These are phyloP conservation scores for Calycopis cecrops DNA, from an alignment of 1,140 invertebrate species.

Conservation along the genomic window DNA sequence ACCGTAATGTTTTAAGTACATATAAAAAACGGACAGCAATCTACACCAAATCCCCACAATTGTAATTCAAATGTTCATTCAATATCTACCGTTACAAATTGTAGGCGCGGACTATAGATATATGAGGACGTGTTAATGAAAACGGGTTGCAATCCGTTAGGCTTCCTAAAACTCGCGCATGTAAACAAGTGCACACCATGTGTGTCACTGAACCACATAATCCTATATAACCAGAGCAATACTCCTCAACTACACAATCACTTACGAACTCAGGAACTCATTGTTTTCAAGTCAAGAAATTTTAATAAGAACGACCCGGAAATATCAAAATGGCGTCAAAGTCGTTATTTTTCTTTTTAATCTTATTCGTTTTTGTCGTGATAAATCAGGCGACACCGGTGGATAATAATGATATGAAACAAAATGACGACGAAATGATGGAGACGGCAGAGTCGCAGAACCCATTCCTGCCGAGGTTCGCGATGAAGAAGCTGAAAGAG, in stretches of 20 bases:
- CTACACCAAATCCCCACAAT: too few relatives aligned
- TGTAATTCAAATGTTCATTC: too few relatives aligned
- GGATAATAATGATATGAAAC: constrained; percentile 21
- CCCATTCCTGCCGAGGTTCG: constrained; percentile 57
- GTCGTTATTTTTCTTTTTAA: constrained; percentile 26
- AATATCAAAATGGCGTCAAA: constrained; percentile 30
- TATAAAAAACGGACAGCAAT: too few relatives aligned
- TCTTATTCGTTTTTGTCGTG: constrained; percentile 27
- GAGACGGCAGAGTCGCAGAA: constrained; percentile 54
- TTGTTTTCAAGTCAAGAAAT: not conserved
- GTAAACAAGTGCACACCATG: constrained; percentile 58
- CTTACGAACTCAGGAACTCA: not conserved
- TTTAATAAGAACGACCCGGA: not conserved
- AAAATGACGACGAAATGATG: constrained; percentile 47
- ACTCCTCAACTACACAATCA: not conserved
- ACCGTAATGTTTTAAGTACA: too few relatives aligned
- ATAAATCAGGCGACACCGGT: constrained; percentile 33
- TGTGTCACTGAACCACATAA: constrained; percentile 50
- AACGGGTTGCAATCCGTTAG: constrained; percentile 57
- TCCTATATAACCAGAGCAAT: constrained; percentile 45
- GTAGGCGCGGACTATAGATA: constrained; percentile 39
- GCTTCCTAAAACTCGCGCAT: constrained; percentile 55
- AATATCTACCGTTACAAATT: not conserved
- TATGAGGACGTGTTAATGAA: constrained; percentile 51
- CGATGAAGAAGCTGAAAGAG: constrained; percentile 55